Conservation (phyloP, 2,113 vertebrate genomes). For the Eonycteris spelaea region DNA sequence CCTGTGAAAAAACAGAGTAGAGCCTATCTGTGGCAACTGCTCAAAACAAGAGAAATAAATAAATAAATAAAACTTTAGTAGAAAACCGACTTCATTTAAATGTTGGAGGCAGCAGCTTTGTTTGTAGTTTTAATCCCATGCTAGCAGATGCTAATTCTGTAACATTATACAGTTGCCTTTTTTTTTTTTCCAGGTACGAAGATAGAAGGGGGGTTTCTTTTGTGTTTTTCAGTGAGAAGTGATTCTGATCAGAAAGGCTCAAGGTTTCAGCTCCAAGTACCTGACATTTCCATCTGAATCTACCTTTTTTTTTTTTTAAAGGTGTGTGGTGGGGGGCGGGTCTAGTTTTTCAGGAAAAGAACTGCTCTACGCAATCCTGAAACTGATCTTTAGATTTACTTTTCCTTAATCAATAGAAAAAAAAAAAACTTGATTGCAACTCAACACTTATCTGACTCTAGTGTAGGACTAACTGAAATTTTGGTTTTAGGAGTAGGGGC, state of each 20-base stretch:
- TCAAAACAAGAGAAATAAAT: conserved; percentile 44
- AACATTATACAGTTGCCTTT: conserved; percentile 85
- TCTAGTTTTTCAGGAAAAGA: conserved; percentile 85
- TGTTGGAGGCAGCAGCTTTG: conserved; percentile 71
- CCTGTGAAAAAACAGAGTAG: conserved; percentile 54
- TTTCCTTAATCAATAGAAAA: conserved; percentile 82
- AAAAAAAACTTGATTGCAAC: conserved; percentile 78
- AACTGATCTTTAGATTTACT: conserved; percentile 83
- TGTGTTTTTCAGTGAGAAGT: conserved; percentile 79
- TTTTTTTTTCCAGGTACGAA: conserved; percentile 71
- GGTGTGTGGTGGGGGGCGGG: too few species aligned
- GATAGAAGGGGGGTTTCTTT: conserved; percentile 70
- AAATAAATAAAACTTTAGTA: conserved; percentile 59
- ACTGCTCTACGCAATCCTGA: conserved; percentile 79
- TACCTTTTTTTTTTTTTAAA: conserved; percentile 80
- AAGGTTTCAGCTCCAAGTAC: conserved; percentile 77
- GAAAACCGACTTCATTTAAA: conserved; percentile 70
- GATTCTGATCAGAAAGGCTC: conserved; percentile 79
- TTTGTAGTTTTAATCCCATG: conserved; percentile 75
- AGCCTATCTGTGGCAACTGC: neutral
- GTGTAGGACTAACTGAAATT: conserved; percentile 73
- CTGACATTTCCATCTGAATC: conserved; percentile 89
- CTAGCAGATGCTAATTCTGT: conserved; percentile 92
- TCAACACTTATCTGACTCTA: conserved; percentile 76
- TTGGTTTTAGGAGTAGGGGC: conserved; percentile 71